Conservation (phyloP, 2,113 vertebrate species). For the Kobus ellipsiprymnus region DNA sequence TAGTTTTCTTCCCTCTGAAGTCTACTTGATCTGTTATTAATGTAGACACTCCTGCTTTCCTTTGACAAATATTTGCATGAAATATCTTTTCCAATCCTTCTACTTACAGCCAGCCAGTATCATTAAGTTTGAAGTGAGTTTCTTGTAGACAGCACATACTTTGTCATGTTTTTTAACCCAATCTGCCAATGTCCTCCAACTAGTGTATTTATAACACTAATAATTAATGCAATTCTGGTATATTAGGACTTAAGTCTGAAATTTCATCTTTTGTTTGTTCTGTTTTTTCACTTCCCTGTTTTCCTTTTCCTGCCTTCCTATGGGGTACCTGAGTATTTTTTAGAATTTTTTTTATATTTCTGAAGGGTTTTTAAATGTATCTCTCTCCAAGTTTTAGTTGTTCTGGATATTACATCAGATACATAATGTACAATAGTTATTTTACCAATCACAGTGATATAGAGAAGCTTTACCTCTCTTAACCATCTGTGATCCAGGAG, state of each 20-base stretch:
- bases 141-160: not conserved
- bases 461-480: not conserved
- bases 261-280: not conserved
- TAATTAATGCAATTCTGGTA: not conserved
- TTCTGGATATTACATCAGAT: not conserved
- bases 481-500: not conserved
- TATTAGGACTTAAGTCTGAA: not conserved
- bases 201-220: not conserved
- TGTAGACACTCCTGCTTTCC: not conserved
- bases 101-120: not conserved
- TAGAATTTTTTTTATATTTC: not conserved
- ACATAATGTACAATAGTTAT: not conserved
- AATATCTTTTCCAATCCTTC: not conserved
- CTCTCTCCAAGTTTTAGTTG: not conserved
- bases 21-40: not conserved
- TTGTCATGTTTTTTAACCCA: not conserved
- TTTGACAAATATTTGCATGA: not conserved
- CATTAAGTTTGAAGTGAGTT: not conserved
- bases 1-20: not conserved
- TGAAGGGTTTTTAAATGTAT: not conserved
- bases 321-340: not conserved
- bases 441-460: not conserved
- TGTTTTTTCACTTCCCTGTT: not conserved
- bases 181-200: not conserved
- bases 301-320: not conserved